Evolutionary conservation across 2,888 invertebrate species (phyloP).

Genomic region (Pseudolycoriella hygida): DNA sequence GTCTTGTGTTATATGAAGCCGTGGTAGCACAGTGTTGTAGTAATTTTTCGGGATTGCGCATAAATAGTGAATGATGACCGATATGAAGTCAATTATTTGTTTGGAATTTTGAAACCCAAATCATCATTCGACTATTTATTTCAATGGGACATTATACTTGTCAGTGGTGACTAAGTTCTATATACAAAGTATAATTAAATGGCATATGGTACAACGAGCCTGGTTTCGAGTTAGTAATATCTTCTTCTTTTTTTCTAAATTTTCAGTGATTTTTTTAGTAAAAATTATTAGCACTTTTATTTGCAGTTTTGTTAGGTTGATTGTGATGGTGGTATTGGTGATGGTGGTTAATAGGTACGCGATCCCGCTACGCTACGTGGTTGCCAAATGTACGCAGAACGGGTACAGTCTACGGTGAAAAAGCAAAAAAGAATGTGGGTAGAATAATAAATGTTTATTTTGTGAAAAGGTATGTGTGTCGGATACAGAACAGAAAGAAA

Average conservation of each 20-base stretch:
- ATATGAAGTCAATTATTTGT: too few relatives aligned
- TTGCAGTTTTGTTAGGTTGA: constrained; percentile 10
- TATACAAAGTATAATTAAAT: too few relatives aligned
- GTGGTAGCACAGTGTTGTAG: too few relatives aligned
- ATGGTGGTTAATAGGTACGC: constrained; percentile 17
- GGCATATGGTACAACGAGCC: neutral
- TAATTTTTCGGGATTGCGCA: too few relatives aligned
- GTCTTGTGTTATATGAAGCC: too few relatives aligned
- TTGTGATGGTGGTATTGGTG: constrained; percentile 14
- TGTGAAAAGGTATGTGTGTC: neutral
- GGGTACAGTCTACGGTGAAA: constrained; percentile 25
- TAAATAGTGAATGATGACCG: too few relatives aligned
- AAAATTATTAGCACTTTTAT: constrained; percentile 10
- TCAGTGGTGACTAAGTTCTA: too few relatives aligned
- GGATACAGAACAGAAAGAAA: neutral
- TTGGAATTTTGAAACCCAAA: too few relatives aligned
- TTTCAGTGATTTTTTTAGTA: too few relatives aligned
- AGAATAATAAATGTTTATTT: constrained; percentile 3
- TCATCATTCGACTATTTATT: too few relatives aligned
- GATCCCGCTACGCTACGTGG: constrained; percentile 31
- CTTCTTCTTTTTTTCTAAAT: neutral
- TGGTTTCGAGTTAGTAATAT: neutral
- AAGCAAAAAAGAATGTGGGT: constrained; percentile 11
- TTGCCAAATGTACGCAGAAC: constrained; percentile 31
- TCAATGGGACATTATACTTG: too few relatives aligned